These are phyloP conservation scores for Catonia carolina DNA, from an alignment of 2,888 invertebrate genomes.

Conservation along the genomic window DNA sequence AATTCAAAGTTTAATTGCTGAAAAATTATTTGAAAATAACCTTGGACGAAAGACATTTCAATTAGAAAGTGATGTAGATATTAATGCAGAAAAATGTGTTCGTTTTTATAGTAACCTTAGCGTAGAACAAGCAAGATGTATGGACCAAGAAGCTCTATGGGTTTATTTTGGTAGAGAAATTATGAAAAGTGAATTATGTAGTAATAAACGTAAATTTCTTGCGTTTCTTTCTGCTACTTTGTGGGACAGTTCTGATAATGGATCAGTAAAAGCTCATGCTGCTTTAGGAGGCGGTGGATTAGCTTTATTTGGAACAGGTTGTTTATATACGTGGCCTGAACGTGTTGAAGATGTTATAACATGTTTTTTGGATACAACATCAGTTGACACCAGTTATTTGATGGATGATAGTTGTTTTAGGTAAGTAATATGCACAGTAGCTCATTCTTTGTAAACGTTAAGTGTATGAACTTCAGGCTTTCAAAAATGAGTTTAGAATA, in stretches of 20 bases:
- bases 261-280: slow-evolving; percentile 64
- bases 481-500: too few species aligned
- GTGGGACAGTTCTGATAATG: slow-evolving; percentile 55
- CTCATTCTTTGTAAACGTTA: too few species aligned
- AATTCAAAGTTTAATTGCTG: slow-evolving; percentile 79
- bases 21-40: slow-evolving; percentile 75
- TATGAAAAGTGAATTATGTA: slow-evolving; percentile 59
- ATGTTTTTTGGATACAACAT: slow-evolving; percentile 53
- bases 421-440: too few species aligned
- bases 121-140: slow-evolving; percentile 60
- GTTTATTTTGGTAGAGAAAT: slow-evolving; percentile 76
- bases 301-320: slow-evolving; percentile 84
- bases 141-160: slow-evolving; percentile 78
- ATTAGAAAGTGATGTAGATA: slow-evolving; percentile 48
- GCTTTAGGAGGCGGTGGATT: slow-evolving; percentile 88
- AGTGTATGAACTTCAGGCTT: too few species aligned
- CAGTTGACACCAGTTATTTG: slow-evolving; percentile 61
- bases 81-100: slow-evolving; percentile 53
- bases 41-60: slow-evolving; percentile 75
- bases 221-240: slow-evolving; percentile 84
- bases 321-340: slow-evolving; percentile 84
- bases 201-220: slow-evolving; percentile 71
- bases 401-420: slow-evolving; percentile 91
- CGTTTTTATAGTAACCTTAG: slow-evolving; percentile 66
- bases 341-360: slow-evolving; percentile 58